Evolutionary conservation across 2,113 vertebrate species (phyloP), one percentile per base, ranked within the genome.

Genomic region (rabbit (Oryctolagus cuniculus)): DNA sequence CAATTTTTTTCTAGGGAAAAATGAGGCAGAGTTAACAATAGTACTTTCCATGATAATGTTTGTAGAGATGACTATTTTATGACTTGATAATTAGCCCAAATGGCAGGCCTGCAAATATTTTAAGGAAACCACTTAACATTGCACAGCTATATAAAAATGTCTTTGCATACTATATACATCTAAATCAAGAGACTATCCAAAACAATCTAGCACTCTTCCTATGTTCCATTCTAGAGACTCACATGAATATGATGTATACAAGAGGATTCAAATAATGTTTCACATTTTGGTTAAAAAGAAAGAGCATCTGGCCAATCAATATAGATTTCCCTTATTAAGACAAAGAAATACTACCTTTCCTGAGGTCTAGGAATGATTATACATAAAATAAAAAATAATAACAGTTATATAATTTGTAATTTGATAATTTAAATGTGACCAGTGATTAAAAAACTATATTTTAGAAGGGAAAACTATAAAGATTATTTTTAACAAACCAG

Each of bases 221-320:
- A 5, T 72, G 93, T 96, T 53, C 34, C 75, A 55, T 49, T 70
- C 21, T 11, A 66, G 0, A n/a, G 44, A 91, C 25, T 6, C 86
- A 31, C 27, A 34, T 87, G 82, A 29, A 53, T 92, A 92, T 96
- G 82, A 77, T 73, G 55, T 15, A 31, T 25, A 6, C 6, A 93
- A 87, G 97, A 84, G 15, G 84, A 51, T 29, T 87, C 64, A 95
- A 95, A 61, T 10, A 6, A 64, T 87, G 27, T 89, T 49, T 87
- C 31, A 61, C 74, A 58, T 81, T 97, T 44, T 69, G 49, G 74
- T 66, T 16, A 88, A 92, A 80, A 82, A 51, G 84, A 89, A 83
- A 3, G 55, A 17, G 55, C 66, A 92, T 21, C 9, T 36, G 79
- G n/a, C 36, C 78, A 96, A 27, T 73, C 3, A 64, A 25, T 78